Percentiles rank a stretch among this genome's conserved stretches.
phyloP scores from a whole-genome alignment of 2,888 invertebrate genomes.

The Kryphioiulus occultus region DNA sequence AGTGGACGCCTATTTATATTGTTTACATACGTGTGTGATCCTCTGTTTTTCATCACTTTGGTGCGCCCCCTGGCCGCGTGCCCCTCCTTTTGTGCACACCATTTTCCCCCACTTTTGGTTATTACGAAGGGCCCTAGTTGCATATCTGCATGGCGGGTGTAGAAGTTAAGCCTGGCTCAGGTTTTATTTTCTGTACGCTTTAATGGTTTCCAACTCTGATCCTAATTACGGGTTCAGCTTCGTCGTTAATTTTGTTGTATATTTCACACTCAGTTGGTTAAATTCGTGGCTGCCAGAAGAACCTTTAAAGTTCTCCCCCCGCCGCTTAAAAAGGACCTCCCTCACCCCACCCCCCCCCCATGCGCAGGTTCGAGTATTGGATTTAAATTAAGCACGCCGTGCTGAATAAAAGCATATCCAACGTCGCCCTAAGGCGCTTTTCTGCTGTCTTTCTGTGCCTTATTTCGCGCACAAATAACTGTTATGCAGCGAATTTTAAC shows the following conservation, averaged over 20 bases:
- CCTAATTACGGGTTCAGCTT: conserved; percentile 45
- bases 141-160: conserved; percentile 12
- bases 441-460: neutral
- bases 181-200: conserved; percentile 39
- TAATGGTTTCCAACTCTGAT: conserved; percentile 46
- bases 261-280: conserved; percentile 35
- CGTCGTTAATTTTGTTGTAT: conserved; percentile 35
- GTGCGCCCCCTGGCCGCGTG: neutral
- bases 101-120: neutral
- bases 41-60: neutral
- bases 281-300: conserved; percentile 35
- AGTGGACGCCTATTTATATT: neutral
- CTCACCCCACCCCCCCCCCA: neutral
- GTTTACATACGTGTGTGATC: neutral
- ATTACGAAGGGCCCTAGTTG: neutral
- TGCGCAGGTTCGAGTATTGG: conserved; percentile 15
- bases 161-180: conserved; percentile 30
- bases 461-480: conserved; percentile 5
- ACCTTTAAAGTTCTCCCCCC: conserved; percentile 30
- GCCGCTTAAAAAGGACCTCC: neutral
- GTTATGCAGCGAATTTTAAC: neutral
- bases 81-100: neutral
- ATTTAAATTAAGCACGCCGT: conserved; percentile 45
- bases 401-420: neutral
- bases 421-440: conserved; percentile 13